phyloP scores from a whole-genome alignment of 2,113 vertebrate genomes.

The Heterochromis multidens region DNA sequence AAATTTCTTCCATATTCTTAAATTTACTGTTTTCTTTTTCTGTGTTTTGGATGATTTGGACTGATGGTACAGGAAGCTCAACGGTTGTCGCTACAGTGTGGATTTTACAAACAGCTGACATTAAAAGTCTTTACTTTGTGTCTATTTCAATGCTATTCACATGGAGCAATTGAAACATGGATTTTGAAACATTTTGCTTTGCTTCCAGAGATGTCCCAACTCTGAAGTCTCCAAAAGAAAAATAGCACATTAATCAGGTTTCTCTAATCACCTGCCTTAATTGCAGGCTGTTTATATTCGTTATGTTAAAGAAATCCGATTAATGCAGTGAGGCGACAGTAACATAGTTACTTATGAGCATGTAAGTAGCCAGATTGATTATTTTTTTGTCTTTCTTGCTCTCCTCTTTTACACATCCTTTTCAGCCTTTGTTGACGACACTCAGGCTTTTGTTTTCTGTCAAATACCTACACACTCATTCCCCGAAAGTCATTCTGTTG shows the following conservation, averaged over 20 bases:
- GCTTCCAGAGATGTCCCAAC: background rate
- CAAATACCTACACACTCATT: background rate
- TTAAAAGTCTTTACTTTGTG: background rate
- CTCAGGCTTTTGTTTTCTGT: background rate
- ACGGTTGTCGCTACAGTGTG: background rate
- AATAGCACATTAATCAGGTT: background rate
- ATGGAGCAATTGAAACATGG: background rate
- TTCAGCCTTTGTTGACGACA: conserved; percentile 1
- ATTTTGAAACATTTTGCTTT: background rate
- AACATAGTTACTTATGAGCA: conserved; percentile 11
- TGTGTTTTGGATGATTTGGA: background rate
- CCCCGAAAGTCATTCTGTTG: background rate
- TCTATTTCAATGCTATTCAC: background rate
- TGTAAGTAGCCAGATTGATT: conserved; percentile 27
- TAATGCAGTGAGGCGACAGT: conserved; percentile 23
- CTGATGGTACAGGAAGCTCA: background rate
- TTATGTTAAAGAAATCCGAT: conserved; percentile 10
- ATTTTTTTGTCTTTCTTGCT: background rate
- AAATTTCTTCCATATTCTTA: background rate
- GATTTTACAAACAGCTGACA: background rate
- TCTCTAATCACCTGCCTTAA: background rate
- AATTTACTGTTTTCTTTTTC: background rate
- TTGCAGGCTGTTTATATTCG: conserved; percentile 1
- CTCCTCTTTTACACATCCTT: background rate
- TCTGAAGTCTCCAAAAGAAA: background rate